Base-by-base conservation (phyloP, 2,888 invertebrate genomes). In the Microplitis deprimator region DNA sequence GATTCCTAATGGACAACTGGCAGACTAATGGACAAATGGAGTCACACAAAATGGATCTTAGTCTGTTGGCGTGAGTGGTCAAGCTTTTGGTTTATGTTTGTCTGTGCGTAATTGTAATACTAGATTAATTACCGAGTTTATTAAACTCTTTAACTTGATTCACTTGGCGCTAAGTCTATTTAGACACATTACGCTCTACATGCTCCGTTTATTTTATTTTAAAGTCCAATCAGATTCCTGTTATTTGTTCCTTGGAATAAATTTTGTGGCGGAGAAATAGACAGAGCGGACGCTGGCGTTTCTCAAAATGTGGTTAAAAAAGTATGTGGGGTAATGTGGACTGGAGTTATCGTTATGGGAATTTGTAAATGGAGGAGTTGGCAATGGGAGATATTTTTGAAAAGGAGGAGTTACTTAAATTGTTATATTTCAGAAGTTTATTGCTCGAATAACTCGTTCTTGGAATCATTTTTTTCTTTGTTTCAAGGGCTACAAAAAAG, bases 1-100 rank as follows among this genome's bases (percentile, higher is more conserved):
- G 29, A 29, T 29, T 73, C 50, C 50, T 50, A 50, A 50, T 50
- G 50, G 50, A 50, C 72, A 64, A 64, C 72, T 64, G 72, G 64
- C 1, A 10, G 10, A 50, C 50, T 50, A 50, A 50, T 50, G 50
- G 50, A 50, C 10, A 50, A 50, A 50, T 50, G 50, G 50, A 50
- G 50, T 50, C 50, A 8, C 10, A 50, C 50, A 50, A 50, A 50
- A 50, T 13, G 50, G 50, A 50, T 50, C 50, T 50, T 8, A 50
- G 50, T 50, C 50, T 3, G 29, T 29, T 29, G 4, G 29, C 29
- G 29, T 4, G 29, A 50, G 50, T 10, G 50, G 8, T 50, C 13
- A 8, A 10, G 50, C 50, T 50, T 50, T 50, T 50, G 50, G 10
- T 4, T 8, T 8, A 50, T 50, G 50, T 50, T 50, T 50, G 50